Evolutionary conservation across 1,140 invertebrate species (phyloP), one percentile per base, ranked within the genome.

Genomic region (Pseudobourletiella spinata): DNA sequence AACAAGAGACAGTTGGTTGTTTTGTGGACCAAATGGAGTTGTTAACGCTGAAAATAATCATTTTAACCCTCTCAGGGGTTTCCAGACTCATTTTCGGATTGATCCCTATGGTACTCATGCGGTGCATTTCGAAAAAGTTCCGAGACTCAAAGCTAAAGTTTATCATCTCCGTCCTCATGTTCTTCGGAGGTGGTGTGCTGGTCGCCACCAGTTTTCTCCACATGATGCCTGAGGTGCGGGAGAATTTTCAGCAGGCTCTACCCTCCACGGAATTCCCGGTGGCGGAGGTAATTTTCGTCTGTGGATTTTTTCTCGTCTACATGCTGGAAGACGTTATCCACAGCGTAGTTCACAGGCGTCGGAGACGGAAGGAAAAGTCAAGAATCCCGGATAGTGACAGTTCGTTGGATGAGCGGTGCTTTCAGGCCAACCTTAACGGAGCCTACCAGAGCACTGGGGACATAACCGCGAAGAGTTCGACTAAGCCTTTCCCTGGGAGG

Each of bases 261-360:
- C 68, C 61, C 4, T 22, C 62, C 11, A 50, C 55, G 3, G 42
- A 61, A 15, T 70, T 80, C 57, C 78, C 81, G 3, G 57, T 79
- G 20, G 75, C 79, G 1, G 80, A 83, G 66, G 65, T 83, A 0
- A 66, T 80, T 18, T 75, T 80, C 63, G 80, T 80, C 59, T 43
- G 71, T 16, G 81, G 81, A 14, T 83, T 83, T 69, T 82, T 83
- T 70, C 57, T 80, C 2, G 78, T 83, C 15, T 82, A 81, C 69
- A 72, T 79, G 43, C 61, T 81, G 11, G 81, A 83, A 72, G 78
- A 80, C 65, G 32, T 80, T 16, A 78, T 79, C 14, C 76, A 81
- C 43, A 57, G 25, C 26, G n/a, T 66, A 22, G 24, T 64, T 18
- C 57, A 67, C 29, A 16, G 43, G 22, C 29, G 62, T 20, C 42